These are phyloP conservation scores for Melieria picta DNA, from an alignment of 2,888 invertebrate genomes.

Conservation along the genomic window DNA sequence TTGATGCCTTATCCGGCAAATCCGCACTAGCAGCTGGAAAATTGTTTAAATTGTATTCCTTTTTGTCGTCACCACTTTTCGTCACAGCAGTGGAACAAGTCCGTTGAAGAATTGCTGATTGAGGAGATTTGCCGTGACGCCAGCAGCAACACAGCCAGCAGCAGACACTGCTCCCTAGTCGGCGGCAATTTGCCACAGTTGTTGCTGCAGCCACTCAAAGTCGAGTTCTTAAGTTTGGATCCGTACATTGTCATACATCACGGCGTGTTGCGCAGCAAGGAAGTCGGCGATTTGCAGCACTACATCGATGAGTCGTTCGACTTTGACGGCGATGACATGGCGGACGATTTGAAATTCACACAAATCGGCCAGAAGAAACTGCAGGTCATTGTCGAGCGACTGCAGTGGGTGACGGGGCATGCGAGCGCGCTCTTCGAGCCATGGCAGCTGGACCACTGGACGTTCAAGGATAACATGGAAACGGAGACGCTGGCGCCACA, in stretches of 20 bases:
- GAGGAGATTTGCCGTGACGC: constrained; percentile 53
- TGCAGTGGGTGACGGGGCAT: constrained; percentile 41
- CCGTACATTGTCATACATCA: constrained; percentile 54
- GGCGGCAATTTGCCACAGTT: constrained; percentile 35
- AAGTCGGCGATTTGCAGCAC: constrained; percentile 46
- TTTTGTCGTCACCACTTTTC: neutral
- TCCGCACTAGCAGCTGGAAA: constrained; percentile 19
- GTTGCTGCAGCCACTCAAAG: constrained; percentile 46
- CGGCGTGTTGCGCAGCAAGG: constrained; percentile 44
- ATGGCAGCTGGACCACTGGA: constrained; percentile 51
- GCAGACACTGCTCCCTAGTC: constrained; percentile 44
- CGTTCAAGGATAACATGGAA: constrained; percentile 45
- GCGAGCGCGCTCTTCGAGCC: constrained; percentile 29
- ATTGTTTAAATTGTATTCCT: neutral
- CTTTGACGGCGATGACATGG: neutral
- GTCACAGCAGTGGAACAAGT: constrained; percentile 38
- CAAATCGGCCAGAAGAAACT: constrained; percentile 44
- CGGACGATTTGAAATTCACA: constrained; percentile 38
- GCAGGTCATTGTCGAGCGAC: constrained; percentile 31
- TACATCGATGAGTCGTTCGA: constrained; percentile 39
- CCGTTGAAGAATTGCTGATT: constrained; percentile 48
- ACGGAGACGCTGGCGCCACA: constrained; percentile 6
- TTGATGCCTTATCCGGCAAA: neutral
- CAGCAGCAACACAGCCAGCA: constrained; percentile 19
- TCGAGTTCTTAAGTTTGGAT: constrained; percentile 53